Base-by-base conservation (phyloP, 2,113 vertebrate genomes). In the Pseudorhombus dupliciocellatus region DNA sequence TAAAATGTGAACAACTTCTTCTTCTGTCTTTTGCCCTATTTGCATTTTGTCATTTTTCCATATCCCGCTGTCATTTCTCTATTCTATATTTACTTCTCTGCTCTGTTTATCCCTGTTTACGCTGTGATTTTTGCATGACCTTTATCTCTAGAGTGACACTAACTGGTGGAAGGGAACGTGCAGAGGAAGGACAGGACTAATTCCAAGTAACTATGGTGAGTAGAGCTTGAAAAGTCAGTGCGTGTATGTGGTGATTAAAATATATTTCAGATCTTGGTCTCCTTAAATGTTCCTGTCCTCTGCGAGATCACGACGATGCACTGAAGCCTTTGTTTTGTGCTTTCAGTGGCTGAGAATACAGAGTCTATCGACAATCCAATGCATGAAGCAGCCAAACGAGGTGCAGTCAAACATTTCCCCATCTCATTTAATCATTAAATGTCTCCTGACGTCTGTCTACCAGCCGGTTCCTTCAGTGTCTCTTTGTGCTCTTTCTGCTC, bases 101-200 rank as follows among this genome's bases (percentile, higher is more conserved):
- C 16, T 11, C 4, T 1, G 7, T 40, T 53, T 26, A 15, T 67
- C 12, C 44, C 20, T 16, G 48, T 67, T 69, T 5, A 37, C 16
- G 4, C 40, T 0, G 40, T 16, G 40, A 44, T 44, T 54, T 14
- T 54, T 37, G 4, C 16, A 2, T 68, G 52, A 2, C n/a, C 55
- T 1, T 57, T 8, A 56, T 87, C 77, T 62, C 7, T 84, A 99
- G 97, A 99, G 94, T 92, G 97, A 99, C 93, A 94, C 91, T 91
- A 98, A 96, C 53, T 99, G 98, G 98, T 99, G 98, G 98, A 99
- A 99, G 84, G 98, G 98, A 55, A 99, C 98, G 10, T 98, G 94
- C 81, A 95, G 95, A 90, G 98, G 98, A 84, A 92, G 96, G 84
- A 97, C 95, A 34, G 97, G 98, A 70, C 92, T 99, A n/a, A 97